phyloP scores from a whole-genome alignment of 2,888 invertebrate genomes.

The Drosophila lutescens region DNA sequence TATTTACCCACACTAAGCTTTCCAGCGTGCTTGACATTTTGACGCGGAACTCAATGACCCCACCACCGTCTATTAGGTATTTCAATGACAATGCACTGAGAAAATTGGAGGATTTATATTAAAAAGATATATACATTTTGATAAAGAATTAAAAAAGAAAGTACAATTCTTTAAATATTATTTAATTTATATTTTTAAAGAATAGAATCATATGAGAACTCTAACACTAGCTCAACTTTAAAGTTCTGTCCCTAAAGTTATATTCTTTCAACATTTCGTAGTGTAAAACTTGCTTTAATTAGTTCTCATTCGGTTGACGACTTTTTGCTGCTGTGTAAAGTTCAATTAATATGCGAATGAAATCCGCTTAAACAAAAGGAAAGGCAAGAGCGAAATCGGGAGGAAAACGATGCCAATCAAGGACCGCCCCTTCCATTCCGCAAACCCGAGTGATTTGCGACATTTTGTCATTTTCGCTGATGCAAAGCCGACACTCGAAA shows the following conservation, averaged over 20 bases:
- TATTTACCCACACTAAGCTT: slow-evolving; percentile 63
- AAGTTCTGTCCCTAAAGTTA: too few species aligned
- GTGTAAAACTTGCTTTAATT: slow-evolving; percentile 52
- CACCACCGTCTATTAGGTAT: slow-evolving; percentile 39
- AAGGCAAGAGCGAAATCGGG: slow-evolving; percentile 25
- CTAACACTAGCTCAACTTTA: too few species aligned
- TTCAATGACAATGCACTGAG: slow-evolving; percentile 12
- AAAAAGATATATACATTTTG: too few species aligned
- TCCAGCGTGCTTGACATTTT: slow-evolving; percentile 66
- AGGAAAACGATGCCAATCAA: slow-evolving; percentile 62
- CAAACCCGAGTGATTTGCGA: slow-evolving; percentile 65
- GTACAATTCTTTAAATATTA: too few species aligned
- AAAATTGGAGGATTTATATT: neutral
- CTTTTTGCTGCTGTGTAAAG: slow-evolving; percentile 68
- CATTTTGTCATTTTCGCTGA: slow-evolving; percentile 76
- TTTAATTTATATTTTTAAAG: too few species aligned
- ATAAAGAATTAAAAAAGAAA: too few species aligned
- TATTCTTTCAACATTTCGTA: neutral
- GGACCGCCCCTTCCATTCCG: slow-evolving; percentile 14
- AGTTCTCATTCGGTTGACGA: slow-evolving; percentile 21
- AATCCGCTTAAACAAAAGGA: slow-evolving; percentile 71
- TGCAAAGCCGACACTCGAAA: slow-evolving; percentile 71
- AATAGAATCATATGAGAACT: too few species aligned
- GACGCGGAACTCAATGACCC: slow-evolving; percentile 41
- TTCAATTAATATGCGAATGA: slow-evolving; percentile 77